phyloP scores from a whole-genome alignment of 2,888 invertebrate genomes.

The Thymelicus acteon region DNA sequence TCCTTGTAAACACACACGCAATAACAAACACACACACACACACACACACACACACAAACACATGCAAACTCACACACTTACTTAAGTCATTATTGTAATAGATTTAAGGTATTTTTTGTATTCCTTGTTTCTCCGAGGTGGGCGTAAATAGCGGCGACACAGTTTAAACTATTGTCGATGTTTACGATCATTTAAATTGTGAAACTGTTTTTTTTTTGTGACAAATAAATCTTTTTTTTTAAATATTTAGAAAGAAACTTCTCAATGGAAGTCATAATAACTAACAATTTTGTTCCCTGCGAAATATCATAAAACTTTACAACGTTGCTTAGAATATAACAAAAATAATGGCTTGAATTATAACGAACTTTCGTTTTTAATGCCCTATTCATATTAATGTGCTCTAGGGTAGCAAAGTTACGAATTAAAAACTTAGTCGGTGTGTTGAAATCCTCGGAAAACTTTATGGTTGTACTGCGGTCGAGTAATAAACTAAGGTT shows the following conservation, averaged over 20 bases:
- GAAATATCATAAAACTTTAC: slow-evolving; percentile 1
- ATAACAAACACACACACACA: no score
- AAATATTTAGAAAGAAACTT: background rate
- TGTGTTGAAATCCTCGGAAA: slow-evolving; percentile 45
- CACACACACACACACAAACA: no score
- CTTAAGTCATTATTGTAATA: no score
- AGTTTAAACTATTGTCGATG: no score
- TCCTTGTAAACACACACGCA: no score
- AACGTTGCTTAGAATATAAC: background rate
- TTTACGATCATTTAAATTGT: no score
- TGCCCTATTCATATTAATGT: slow-evolving; percentile 50
- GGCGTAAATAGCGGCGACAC: no score
- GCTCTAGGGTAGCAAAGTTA: slow-evolving; percentile 45
- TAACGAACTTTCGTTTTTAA: slow-evolving; percentile 53
- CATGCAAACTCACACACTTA: no score
- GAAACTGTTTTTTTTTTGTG: no score
- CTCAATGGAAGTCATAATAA: background rate
- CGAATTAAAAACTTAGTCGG: slow-evolving; percentile 44
- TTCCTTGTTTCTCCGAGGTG: no score
- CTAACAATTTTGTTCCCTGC: background rate
- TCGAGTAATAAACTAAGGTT: slow-evolving; percentile 48
- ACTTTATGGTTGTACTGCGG: slow-evolving; percentile 42
- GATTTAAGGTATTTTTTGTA: no score
- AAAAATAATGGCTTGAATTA: slow-evolving; percentile 13
- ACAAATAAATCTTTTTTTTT: no score